These are phyloP conservation scores for Radopholus similis DNA, from an alignment of 1,140 invertebrate genomes.

Conservation along the genomic window DNA sequence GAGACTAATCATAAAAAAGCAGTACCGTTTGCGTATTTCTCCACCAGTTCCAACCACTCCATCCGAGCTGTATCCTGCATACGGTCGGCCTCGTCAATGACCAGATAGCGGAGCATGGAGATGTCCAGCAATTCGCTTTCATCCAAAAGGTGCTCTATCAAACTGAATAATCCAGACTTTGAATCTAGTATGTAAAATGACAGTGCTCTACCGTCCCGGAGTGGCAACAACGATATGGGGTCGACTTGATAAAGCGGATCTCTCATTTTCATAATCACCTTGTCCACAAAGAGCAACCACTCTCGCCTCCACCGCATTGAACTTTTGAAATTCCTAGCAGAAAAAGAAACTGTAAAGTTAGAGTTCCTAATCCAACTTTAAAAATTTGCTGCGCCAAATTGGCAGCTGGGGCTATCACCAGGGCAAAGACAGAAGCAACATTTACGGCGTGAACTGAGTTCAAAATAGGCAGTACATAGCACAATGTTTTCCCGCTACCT, in stretches of 20 bases:
- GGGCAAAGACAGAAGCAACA: conserved; percentile 29
- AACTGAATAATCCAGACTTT: neutral
- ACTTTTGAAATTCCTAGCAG: conserved; percentile 41
- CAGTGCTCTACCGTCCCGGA: conserved; percentile 22
- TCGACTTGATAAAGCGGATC: conserved; percentile 2
- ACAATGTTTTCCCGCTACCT: conserved; percentile 46
- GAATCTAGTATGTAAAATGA: neutral
- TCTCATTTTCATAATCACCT: conserved; percentile 28
- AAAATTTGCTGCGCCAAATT: conserved; percentile 36
- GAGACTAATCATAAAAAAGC: neutral
- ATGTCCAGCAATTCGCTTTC: conserved; percentile 23
- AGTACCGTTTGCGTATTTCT: conserved; percentile 40
- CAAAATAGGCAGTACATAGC: conserved; percentile 42
- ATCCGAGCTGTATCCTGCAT: conserved; percentile 35
- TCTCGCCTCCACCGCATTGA: conserved; percentile 26
- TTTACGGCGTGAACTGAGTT: conserved; percentile 22
- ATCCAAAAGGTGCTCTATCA: conserved; percentile 45
- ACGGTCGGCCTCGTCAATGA: conserved; percentile 45
- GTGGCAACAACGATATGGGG: conserved; percentile 41
- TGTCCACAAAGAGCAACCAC: conserved; percentile 23
- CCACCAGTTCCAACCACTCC: conserved; percentile 43
- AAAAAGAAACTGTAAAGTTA: conserved; percentile 1
- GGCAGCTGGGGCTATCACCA: conserved; percentile 35
- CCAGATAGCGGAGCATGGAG: conserved; percentile 33
- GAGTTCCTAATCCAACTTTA: conserved; percentile 17